Evolutionary conservation across 1,140 invertebrate species (phyloP), one percentile per base, ranked within the genome.

Genomic region (Plutomurus gul): DNA sequence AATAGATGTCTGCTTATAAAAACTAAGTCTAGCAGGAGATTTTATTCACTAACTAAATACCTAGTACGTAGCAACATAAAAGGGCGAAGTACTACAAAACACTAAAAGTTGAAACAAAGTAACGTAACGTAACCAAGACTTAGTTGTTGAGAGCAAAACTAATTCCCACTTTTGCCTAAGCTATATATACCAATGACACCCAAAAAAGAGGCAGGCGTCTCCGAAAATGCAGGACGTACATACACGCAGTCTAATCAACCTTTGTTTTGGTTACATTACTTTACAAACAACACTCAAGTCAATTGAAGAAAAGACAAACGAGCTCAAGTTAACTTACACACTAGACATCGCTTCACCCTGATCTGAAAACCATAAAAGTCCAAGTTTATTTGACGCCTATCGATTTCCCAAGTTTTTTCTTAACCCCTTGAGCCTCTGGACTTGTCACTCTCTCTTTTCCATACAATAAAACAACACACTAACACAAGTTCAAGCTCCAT

Each of bases 361-460:
- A 73, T 73, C 70, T 40, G 37, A 30, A 40, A 46, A 46, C 70
- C 70, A 73, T 73, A 39, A 73, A 73, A 43, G 70, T 73, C 70
- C 18, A 46, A 40, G 33, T 73, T 73, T 73, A 73, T 73, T 73
- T 30, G 70, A 73, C 37, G 37, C 25, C 37, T 73, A 73, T 73
- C 43, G 70, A 73, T 73, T 73, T 73, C 70, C 36, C 20, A 73
- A 73, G 37, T 43, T 65, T 27, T n/a, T 65, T 7, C 37, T 25
- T 3, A 22, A 30, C 37, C 33, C 18, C 70, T 73, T 46, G 27
- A 73, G 40, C 65, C 65, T 36, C 27, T 37, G 16, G 22, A 5
- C 56, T 65, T 65, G 56, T 65, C 56, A 65, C 13, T 65, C 25
- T 33, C n/a, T n/a, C n/a, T n/a, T n/a, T n/a, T n/a, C 11, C 16